These are phyloP conservation scores for Aphyosemion australe DNA, from an alignment of 2,113 vertebrate genomes.

Conservation along the genomic window DNA sequence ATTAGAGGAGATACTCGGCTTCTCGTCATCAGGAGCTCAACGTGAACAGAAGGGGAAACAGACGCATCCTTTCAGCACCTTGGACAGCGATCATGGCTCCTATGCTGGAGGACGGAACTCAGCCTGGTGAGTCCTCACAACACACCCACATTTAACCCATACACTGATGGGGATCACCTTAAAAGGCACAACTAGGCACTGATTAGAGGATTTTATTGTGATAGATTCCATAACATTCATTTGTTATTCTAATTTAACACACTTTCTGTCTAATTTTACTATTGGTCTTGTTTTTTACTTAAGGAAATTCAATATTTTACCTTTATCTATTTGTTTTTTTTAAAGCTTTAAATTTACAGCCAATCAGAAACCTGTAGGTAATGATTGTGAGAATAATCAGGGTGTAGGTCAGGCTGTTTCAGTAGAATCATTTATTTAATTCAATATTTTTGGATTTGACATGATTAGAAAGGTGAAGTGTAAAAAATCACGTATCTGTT, in stretches of 20 bases:
- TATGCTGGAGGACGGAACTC: slow-evolving; percentile 78
- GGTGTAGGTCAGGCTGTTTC: neutral
- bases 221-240: too few relatives aligned
- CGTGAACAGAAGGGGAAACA: slow-evolving; percentile 6
- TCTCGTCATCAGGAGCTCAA: slow-evolving; percentile 1
- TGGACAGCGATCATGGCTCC: slow-evolving; percentile 90
- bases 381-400: slow-evolving; percentile 5
- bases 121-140: slow-evolving; percentile 84
- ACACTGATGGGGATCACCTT: neutral
- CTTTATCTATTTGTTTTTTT: too few relatives aligned
- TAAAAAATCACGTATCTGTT: slow-evolving; percentile 23
- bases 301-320: too few relatives aligned
- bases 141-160: neutral
- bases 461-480: neutral
- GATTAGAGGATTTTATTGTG: neutral
- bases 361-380: neutral
- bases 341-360: too few relatives aligned
- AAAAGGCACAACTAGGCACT: neutral
- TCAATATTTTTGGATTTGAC: too few relatives aligned
- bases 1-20: neutral
- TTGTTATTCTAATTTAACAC: neutral
- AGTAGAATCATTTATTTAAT: too few relatives aligned
- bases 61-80: slow-evolving; percentile 78
- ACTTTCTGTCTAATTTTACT: slow-evolving; percentile 41
- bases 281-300: neutral